A percentile compares a stretch with the other conserved stretches of the same genome.
Conservation (phyloP, 2,888 invertebrate genomes). For the Polylopha cassiicola region DNA sequence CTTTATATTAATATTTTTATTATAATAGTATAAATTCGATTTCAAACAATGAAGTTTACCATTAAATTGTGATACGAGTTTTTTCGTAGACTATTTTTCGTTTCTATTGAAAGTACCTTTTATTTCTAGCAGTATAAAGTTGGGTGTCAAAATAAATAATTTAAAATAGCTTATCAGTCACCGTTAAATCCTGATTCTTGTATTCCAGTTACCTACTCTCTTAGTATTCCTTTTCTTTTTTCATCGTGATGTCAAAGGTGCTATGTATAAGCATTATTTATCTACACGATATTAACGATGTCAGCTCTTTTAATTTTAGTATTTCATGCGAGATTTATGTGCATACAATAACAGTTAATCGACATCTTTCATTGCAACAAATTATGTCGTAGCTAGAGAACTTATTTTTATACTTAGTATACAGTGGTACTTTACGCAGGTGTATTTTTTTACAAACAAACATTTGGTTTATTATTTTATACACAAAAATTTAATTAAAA, state of each 20-base stretch:
- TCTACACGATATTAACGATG: conserved; percentile 8
- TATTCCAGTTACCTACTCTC: conserved; percentile 1
- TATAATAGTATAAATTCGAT: too few species aligned
- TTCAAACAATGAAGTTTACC: conserved; percentile 41
- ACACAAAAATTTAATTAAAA: neutral
- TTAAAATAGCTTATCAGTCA: conserved; percentile 1
- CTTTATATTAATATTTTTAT: too few species aligned
- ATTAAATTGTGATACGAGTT: conserved; percentile 52
- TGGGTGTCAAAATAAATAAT: conserved; percentile 7
- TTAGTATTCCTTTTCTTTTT: conserved; percentile 7
- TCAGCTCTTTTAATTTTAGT: conserved; percentile 13
- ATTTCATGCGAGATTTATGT: conserved; percentile 16
- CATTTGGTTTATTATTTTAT: neutral
- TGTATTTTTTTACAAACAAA: neutral
- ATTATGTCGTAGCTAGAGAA: conserved; percentile 20
- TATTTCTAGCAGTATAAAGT: conserved; percentile 7
- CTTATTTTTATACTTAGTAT: conserved; percentile 23
- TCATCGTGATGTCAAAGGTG: conserved; percentile 17
- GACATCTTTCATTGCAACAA: conserved; percentile 19
- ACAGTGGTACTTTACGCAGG: conserved; percentile 12
- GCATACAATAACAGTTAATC: conserved; percentile 18
- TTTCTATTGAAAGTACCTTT: conserved; percentile 27
- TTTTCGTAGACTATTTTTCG: conserved; percentile 38
- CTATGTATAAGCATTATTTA: conserved; percentile 20
- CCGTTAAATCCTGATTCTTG: neutral